Base-by-base conservation (phyloP, 2,797 vertebrate species). In the Cephalopachus bancanus region DNA sequence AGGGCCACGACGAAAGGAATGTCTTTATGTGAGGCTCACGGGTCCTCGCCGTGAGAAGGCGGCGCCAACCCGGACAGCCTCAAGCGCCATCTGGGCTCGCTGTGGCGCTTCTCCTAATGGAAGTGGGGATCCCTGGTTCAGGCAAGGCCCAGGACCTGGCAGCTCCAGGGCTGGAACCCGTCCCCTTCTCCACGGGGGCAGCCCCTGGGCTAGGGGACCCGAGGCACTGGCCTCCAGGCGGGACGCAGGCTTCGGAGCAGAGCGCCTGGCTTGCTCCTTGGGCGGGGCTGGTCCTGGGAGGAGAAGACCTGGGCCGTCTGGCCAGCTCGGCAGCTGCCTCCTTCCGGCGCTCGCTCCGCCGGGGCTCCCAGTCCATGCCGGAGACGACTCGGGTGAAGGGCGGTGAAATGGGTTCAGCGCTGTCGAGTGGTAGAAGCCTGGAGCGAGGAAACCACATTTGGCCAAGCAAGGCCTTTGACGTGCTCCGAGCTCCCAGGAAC, bases 401-500 rank as follows among this genome's bases (percentile, higher is more conserved):
- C 37, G 37, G 37, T 37, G 37, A 37, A 37, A 37, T 3, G 37
- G 37, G 37, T 37, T 37, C 37, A 37, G 37, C 37, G 37, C 37
- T 3, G 3, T 37, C 37, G 37, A 3, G 37, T 3, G 37, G 26
- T 72, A 55, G 72, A 79, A 89, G 37, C 49, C 33, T 91, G 67
- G 53, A 80, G 62, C 74, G 86, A 33, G 81, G 20, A 86, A 85
- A 84, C 24, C 57, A 57, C 78, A 0, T 67, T 97, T 62, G 74
- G 62, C 74, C 12, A 53, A 65, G 19, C n/a, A 67, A 53, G 33
- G 80, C 79, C 81, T 88, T 97, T 94, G 57, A 51, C 83, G 10
- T 85, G 76, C 90, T 80, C 59, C 92, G 83, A 91, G 80, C 83
- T 92, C 80, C 67, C 49, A 53, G 30, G 12, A 55, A 71, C 75